phyloP scores from a whole-genome alignment of 2,797 vertebrate genomes.

The Sternotherus odoratus region DNA sequence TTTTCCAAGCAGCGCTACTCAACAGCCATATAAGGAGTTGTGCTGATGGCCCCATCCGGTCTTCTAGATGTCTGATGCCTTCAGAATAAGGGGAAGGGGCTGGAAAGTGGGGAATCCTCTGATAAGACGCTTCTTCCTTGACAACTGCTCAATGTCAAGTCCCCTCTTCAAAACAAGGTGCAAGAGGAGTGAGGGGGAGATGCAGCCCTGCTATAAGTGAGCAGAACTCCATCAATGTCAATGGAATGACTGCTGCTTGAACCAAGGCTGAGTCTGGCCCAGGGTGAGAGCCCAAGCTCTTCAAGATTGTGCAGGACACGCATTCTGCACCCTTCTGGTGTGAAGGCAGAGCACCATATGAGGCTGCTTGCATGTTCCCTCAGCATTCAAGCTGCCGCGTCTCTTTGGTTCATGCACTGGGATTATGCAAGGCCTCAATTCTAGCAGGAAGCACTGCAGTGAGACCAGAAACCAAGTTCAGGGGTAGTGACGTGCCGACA shows the following conservation, averaged over 20 bases:
- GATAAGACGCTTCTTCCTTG: not conserved
- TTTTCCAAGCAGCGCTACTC: not conserved
- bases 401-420: not conserved
- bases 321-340: not conserved
- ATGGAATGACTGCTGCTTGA: not conserved
- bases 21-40: not conserved
- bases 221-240: not conserved
- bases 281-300: not conserved
- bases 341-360: not conserved
- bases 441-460: not conserved
- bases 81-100: not conserved
- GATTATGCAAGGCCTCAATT: too few species aligned
- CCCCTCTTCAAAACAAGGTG: not conserved
- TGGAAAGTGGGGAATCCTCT: not conserved
- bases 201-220: not conserved
- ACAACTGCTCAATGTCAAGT: not conserved
- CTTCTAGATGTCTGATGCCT: not conserved
- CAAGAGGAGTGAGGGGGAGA: too few species aligned
- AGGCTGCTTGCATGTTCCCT: not conserved
- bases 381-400: not conserved
- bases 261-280: not conserved
- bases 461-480: not conserved
- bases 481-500: not conserved
- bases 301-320: not conserved
- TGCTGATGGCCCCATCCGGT: not conserved